These are phyloP conservation scores for Tetanocera ferruginea DNA, from an alignment of 2,888 invertebrate species.

Conservation along the genomic window DNA sequence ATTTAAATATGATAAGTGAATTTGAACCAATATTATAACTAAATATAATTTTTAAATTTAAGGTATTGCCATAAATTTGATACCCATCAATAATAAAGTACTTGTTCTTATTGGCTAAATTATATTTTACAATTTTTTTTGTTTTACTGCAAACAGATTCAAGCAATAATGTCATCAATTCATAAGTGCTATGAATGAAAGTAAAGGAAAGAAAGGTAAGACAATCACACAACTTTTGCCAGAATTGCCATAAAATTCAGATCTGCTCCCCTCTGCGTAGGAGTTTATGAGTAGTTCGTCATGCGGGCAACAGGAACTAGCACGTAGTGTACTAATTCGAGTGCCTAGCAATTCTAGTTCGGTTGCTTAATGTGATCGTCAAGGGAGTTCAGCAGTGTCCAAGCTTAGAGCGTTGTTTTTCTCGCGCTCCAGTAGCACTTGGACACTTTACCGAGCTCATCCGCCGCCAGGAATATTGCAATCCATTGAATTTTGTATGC, in stretches of 20 bases:
- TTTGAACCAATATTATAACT: too few species aligned
- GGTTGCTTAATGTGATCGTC: slow-evolving; percentile 1
- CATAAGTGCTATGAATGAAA: neutral
- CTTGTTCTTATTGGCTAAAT: neutral
- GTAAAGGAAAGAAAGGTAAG: neutral
- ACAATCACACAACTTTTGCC: neutral
- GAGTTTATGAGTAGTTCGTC: slow-evolving; percentile 52
- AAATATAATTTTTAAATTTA: too few species aligned
- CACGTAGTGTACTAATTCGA: slow-evolving; percentile 29
- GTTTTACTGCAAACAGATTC: neutral
- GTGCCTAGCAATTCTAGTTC: slow-evolving; percentile 26
- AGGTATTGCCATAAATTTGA: too few species aligned
- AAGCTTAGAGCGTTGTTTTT: slow-evolving; percentile 34
- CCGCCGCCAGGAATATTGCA: slow-evolving; percentile 54
- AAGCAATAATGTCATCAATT: neutral
- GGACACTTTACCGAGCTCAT: slow-evolving; percentile 54
- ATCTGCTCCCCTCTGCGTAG: slow-evolving; percentile 47
- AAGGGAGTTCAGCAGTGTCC: slow-evolving; percentile 48
- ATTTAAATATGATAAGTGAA: too few species aligned
- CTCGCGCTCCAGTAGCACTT: slow-evolving; percentile 24
- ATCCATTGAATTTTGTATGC: slow-evolving; percentile 53
- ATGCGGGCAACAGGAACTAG: slow-evolving; percentile 42
- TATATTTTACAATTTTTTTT: neutral
- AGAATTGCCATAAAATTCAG: slow-evolving; percentile 38
- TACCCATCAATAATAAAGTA: neutral